These are phyloP conservation scores for Conus canariensis DNA, from an alignment of 2,888 invertebrate species.

Conservation along the genomic window DNA sequence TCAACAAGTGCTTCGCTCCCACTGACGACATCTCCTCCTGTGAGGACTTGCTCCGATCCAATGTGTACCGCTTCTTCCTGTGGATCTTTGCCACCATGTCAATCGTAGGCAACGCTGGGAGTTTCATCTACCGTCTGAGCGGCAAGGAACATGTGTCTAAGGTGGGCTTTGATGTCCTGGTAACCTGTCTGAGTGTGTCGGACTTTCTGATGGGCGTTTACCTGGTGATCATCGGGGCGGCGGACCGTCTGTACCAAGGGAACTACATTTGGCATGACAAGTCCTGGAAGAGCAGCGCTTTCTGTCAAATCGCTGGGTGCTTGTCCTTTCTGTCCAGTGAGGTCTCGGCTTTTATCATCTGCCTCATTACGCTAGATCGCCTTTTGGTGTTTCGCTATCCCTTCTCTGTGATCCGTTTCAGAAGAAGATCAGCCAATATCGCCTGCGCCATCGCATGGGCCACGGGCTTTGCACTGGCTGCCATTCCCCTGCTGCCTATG, in stretches of 20 bases:
- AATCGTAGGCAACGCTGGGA: constrained; percentile 46
- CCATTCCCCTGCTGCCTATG: constrained; percentile 46
- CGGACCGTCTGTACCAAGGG: constrained; percentile 47
- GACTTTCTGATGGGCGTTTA: constrained; percentile 51
- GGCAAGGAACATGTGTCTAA: constrained; percentile 45
- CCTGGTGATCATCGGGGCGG: constrained; percentile 49
- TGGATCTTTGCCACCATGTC: constrained; percentile 49
- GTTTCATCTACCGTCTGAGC: constrained; percentile 47
- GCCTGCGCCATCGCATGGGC: constrained; percentile 45
- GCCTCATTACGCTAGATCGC: constrained; percentile 47
- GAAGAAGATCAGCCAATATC: constrained; percentile 44
- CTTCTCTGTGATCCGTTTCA: constrained; percentile 47
- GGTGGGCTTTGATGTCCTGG: constrained; percentile 48
- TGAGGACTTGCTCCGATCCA: constrained; percentile 46
- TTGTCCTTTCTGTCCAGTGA: constrained; percentile 45
- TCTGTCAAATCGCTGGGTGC: constrained; percentile 48
- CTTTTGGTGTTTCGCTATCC: constrained; percentile 49
- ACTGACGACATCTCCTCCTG: constrained; percentile 52
- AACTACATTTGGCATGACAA: constrained; percentile 44
- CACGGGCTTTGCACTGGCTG: constrained; percentile 40
- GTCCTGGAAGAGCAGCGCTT: constrained; percentile 43
- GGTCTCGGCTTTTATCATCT: constrained; percentile 47
- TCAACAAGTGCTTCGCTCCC: constrained; percentile 44
- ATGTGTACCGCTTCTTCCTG: constrained; percentile 43
- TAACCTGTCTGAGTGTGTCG: constrained; percentile 48